These are phyloP conservation scores for Pegea sp. DNA, from an alignment of 23 tunicate species.

Conservation along the genomic window DNA sequence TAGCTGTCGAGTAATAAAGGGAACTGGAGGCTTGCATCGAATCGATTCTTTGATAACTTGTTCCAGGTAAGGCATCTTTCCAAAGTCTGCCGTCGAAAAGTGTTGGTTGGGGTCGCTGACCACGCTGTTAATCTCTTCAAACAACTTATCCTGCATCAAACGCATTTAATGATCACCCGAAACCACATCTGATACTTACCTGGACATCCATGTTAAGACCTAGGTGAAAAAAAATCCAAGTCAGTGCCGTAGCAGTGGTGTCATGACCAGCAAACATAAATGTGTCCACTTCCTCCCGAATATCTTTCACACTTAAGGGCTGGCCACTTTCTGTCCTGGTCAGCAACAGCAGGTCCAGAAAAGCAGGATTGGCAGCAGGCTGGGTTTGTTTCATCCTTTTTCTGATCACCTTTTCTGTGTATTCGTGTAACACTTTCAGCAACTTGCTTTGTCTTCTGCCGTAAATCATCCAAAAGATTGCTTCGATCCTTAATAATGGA, in stretches of 20 bases:
- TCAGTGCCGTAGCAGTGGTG: constrained; percentile 98
- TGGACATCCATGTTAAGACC: constrained; percentile 52
- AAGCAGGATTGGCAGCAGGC: constrained; percentile 38
- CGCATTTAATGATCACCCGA: no score
- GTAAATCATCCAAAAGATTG: constrained; percentile 3
- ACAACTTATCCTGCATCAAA: no score
- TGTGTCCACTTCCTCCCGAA: constrained; percentile 95
- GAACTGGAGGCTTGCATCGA: constrained; percentile 69
- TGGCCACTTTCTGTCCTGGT: constrained; percentile 51
- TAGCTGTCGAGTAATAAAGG: constrained; percentile 39
- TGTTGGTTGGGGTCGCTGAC: constrained; percentile 23
- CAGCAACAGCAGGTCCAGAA: constrained; percentile 55
- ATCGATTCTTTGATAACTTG: constrained; percentile 59
- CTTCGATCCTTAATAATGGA: no score
- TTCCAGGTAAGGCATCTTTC: constrained; percentile 59
- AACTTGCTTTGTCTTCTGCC: constrained; percentile 29
- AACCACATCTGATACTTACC: no score
- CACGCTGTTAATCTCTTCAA: constrained; percentile 51
- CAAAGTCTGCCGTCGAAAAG: constrained; percentile 30
- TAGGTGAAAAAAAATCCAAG: constrained; percentile 59
- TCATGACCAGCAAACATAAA: constrained; percentile 99
- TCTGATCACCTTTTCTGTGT: constrained; percentile 23
- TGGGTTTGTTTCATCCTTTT: constrained; percentile 11
- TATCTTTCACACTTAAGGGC: constrained; percentile 31
- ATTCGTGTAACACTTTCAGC: constrained; percentile 24